A percentile compares a stretch with the other conserved stretches of the same genome.
Conservation (phyloP, 2,113 vertebrate species). For the Plecotus auritus region DNA sequence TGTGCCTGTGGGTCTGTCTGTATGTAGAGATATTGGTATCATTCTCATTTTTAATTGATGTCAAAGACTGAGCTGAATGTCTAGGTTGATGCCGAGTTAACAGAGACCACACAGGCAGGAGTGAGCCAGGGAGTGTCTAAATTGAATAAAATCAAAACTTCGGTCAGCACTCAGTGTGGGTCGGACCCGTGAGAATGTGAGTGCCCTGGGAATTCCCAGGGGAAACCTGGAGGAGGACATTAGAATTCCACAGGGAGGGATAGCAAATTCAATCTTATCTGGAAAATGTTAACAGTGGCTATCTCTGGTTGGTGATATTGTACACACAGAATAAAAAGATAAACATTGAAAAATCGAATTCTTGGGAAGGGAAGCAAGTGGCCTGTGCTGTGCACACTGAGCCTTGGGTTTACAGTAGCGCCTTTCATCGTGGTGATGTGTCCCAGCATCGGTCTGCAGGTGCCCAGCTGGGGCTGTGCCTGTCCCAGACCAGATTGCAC, state of each 20-base stretch:
- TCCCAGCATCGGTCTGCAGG: not conserved
- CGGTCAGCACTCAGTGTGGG: not conserved
- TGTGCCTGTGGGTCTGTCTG: not conserved
- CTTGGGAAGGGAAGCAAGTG: not conserved
- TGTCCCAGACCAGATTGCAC: not conserved
- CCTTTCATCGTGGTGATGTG: not conserved
- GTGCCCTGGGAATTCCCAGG: slow-evolving; percentile 17
- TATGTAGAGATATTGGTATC: not conserved
- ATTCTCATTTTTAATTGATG: not conserved
- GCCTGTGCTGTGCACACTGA: not conserved
- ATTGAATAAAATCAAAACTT: not conserved
- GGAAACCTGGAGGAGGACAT: not conserved
- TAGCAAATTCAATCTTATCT: slow-evolving; percentile 57
- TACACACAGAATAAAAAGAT: slow-evolving; percentile 41
- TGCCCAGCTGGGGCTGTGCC: rapidly evolving
- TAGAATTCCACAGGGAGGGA: not conserved
- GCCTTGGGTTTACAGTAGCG: not conserved
- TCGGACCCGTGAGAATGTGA: not conserved
- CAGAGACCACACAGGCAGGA: not conserved
- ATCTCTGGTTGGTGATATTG: not conserved
- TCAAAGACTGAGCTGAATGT: not conserved
- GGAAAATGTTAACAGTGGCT: slow-evolving; percentile 55
- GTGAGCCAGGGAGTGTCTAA: not conserved
- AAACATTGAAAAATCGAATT: slow-evolving; percentile 6
- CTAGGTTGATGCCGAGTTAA: not conserved